phyloP scores from a whole-genome alignment of 92 coral and sea anemone species.

The Umimayanthus kanabou region DNA sequence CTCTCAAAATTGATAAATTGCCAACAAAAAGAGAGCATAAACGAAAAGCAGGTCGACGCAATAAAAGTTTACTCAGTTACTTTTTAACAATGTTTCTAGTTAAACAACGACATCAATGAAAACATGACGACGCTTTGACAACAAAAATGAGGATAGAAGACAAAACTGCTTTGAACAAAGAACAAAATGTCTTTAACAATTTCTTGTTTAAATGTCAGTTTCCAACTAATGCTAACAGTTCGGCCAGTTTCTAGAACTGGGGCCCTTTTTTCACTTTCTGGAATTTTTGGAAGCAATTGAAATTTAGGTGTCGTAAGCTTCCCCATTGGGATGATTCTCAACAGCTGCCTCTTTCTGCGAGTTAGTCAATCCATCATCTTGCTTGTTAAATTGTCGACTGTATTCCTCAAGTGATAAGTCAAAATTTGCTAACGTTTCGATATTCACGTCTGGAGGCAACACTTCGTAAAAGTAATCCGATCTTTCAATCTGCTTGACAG shows the following conservation, averaged over 20 bases:
- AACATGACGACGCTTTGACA: slow-evolving; percentile 1
- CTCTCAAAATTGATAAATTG: slow-evolving; percentile 13
- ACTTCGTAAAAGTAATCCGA: no score
- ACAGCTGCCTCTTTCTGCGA: no score
- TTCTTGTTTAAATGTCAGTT: slow-evolving; percentile 10
- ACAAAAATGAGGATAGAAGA: neutral
- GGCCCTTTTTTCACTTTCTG: neutral
- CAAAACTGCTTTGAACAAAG: neutral
- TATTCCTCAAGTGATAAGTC: no score
- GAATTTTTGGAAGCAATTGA: slow-evolving; percentile 30
- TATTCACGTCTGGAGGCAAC: no score
- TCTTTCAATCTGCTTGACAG: no score
- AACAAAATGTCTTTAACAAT: slow-evolving; percentile 6
- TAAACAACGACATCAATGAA: slow-evolving; percentile 1
- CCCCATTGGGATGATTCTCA: no score
- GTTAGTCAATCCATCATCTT: no score
- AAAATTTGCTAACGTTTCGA: no score
- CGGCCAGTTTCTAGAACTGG: slow-evolving; percentile 20
- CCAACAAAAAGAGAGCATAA: slow-evolving; percentile 5
- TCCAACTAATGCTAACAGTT: slow-evolving; percentile 15
- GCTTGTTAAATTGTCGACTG: no score
- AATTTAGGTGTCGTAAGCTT: slow-evolving; percentile 23
- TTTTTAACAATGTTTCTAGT: neutral
- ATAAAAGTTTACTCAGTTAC: neutral
- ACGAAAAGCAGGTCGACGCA: neutral